Evolutionary conservation across 1,140 invertebrate genomes (phyloP).

Genomic region (Amyelois transitella): DNA sequence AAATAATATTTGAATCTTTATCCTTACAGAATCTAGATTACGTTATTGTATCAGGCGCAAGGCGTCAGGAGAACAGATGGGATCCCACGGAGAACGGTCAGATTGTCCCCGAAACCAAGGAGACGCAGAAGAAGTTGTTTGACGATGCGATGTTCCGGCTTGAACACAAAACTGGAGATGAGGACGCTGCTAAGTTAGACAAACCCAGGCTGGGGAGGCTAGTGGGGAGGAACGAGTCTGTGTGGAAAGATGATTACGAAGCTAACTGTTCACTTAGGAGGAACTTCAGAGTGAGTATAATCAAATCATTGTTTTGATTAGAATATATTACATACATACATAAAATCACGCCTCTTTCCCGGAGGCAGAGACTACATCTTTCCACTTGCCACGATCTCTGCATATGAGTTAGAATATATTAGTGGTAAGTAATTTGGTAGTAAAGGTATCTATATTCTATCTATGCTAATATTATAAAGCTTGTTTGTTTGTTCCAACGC

Average conservation of each 20-base stretch:
- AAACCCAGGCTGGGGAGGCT: slow-evolving; percentile 84
- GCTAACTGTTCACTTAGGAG: slow-evolving; percentile 88
- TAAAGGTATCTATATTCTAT: too few relatives aligned
- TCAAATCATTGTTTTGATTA: too few relatives aligned
- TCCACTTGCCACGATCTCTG: too few relatives aligned
- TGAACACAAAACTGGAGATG: slow-evolving; percentile 92
- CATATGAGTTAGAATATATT: too few relatives aligned
- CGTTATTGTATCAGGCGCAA: slow-evolving; percentile 94
- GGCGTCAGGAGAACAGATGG: slow-evolving; percentile 98
- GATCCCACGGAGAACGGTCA: slow-evolving; percentile 98
- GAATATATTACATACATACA: too few relatives aligned
- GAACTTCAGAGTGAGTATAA: slow-evolving; percentile 85
- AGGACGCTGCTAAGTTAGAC: slow-evolving; percentile 80
- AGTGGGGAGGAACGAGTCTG: slow-evolving; percentile 83
- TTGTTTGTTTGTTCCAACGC: too few relatives aligned
- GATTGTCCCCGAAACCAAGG: slow-evolving; percentile 92
- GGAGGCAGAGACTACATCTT: too few relatives aligned
- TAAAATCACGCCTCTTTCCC: too few relatives aligned
- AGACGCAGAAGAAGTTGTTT: slow-evolving; percentile 88
- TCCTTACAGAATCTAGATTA: slow-evolving; percentile 94
- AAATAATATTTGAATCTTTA: slow-evolving; percentile 10
- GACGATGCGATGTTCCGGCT: slow-evolving; percentile 98
- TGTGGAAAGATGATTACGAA: slow-evolving; percentile 93
- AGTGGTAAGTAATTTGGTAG: too few relatives aligned
- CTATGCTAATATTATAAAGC: too few relatives aligned